A percentile compares a stretch with the other conserved stretches of the same genome.
phyloP scores from a whole-genome alignment of 2,797 vertebrate species.

The Manis pentadactyla region DNA sequence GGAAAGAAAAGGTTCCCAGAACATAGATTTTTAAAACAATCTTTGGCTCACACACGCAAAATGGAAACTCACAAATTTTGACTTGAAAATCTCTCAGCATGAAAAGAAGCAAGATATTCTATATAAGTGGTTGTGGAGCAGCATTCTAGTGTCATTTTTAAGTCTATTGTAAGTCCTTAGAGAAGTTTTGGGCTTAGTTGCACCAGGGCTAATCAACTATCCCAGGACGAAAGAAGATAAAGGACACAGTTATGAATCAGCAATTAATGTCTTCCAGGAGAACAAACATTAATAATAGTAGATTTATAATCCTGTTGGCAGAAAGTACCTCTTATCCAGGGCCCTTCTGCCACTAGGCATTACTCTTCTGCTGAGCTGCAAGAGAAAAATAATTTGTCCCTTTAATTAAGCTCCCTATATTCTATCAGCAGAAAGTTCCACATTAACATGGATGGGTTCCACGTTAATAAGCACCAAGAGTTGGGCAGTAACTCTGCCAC shows the following conservation, averaged over 20 bases:
- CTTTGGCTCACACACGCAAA: background rate
- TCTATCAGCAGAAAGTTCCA: background rate
- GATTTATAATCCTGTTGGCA: background rate
- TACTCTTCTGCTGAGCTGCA: background rate
- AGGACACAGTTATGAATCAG: fast-evolving
- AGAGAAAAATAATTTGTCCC: background rate
- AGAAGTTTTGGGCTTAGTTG: background rate
- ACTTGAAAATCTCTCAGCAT: background rate
- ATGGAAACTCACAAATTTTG: background rate
- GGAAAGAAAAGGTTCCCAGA: background rate
- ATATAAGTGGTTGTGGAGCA: background rate
- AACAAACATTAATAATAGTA: background rate
- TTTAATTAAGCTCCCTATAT: background rate
- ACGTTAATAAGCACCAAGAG: background rate
- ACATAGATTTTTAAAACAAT: background rate
- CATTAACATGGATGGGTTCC: background rate
- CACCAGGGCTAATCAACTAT: background rate
- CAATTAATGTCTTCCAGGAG: background rate
- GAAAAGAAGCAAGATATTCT: background rate
- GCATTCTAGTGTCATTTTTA: background rate
- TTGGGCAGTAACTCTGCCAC: background rate
- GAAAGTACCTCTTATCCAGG: background rate
- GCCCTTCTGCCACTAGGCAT: background rate
- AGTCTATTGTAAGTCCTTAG: background rate
- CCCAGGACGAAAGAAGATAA: background rate